phyloP scores from a whole-genome alignment of 2,797 vertebrate species.

The Cryptoprocta ferox region DNA sequence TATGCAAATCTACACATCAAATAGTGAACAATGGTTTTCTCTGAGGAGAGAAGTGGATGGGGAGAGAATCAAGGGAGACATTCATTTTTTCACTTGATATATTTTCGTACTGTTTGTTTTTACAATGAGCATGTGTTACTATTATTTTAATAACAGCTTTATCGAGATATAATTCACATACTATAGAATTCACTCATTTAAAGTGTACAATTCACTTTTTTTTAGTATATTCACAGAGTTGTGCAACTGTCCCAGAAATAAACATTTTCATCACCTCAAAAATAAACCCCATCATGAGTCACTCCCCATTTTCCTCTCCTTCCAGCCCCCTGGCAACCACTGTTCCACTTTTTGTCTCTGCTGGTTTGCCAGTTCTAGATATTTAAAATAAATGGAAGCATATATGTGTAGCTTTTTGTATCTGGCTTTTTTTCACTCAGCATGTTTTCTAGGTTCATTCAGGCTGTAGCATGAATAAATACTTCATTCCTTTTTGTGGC shows the following conservation, averaged over 20 bases:
- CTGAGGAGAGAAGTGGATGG: not conserved
- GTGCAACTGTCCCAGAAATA: not conserved
- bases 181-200: not conserved
- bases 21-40: not conserved
- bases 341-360: not conserved
- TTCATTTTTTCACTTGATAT: not conserved
- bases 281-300: not conserved
- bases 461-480: not conserved
- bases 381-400: not conserved
- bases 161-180: not conserved
- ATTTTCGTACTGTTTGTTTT: not conserved
- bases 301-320: not conserved
- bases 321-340: not conserved
- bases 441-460: not conserved
- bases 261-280: not conserved
- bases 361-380: not conserved
- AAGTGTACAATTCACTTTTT: not conserved
- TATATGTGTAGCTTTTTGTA: not conserved
- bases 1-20: not conserved
- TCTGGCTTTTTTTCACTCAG: not conserved
- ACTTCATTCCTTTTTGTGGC: not conserved
- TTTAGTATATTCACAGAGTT: not conserved
- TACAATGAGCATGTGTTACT: not conserved
- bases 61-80: not conserved
- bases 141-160: not conserved